Base-by-base conservation (phyloP, 2,797 vertebrate species). In the Propithecus deckenii region DNA sequence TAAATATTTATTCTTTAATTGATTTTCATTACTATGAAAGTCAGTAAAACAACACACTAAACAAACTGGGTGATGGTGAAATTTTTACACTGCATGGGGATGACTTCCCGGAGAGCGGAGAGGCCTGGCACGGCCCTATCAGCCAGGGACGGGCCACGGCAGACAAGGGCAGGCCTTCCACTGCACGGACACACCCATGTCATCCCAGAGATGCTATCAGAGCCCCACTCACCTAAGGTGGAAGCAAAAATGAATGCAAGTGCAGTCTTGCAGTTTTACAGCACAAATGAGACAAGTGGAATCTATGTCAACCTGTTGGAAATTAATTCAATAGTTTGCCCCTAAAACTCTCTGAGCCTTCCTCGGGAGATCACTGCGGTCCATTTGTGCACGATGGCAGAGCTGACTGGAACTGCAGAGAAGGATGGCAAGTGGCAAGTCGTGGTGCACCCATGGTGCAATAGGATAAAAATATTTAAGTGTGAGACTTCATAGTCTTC, bases 1-100 rank as follows among this genome's bases (percentile, higher is more conserved):
- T 94, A 91, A 92, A 83, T 90, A 94, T 69, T 86, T 95, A 87
- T 80, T 89, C n/a, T 74, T 87, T 96, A 91, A 81, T 67, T 94
- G 63, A 93, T 89, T 87, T 89, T 89, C 41, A 95, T 78, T 52
- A 67, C 71, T 55, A 71, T 63, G 80, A 87, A 92, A 96, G 84
- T 86, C 72, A 75, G n/a, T 78, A 65, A 74, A 96, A 93, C 69
- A 97, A 80, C 46, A 63, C 43, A 89, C 5, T n/a, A 65, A 89
- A 83, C 52, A 84, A 96, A 93, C 46, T 91, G 65, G 71, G 75
- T 92, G 86, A 95, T 8, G 59, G 48, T 52, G 88, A 96, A 79
- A 79, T 91, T 65, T 93, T 91, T 43, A 61, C 35, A 71, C 43
- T 69, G 61, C 9, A 0, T 32, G 43, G 35, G 15, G 17, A 69